Evolutionary conservation across 2,888 invertebrate species (phyloP).

Genomic region (Erebia epiphron): DNA sequence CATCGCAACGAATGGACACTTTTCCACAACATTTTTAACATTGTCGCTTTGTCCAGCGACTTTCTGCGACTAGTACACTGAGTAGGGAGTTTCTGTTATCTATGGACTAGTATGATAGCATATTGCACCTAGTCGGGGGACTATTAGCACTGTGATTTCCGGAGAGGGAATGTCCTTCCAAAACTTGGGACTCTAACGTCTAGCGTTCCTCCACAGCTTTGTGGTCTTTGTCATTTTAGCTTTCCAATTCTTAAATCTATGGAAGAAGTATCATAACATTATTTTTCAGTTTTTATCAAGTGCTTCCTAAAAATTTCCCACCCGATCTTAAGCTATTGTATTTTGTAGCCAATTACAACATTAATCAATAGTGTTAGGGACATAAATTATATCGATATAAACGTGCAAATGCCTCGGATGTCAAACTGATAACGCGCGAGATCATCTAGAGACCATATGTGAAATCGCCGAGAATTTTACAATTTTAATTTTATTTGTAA

Average conservation of each 20-base stretch:
- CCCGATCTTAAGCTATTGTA: constrained; percentile 15
- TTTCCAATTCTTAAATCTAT: neutral
- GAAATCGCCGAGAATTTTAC: constrained; percentile 80
- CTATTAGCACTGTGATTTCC: neutral
- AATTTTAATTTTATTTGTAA: constrained; percentile 83
- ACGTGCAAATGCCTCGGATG: constrained; percentile 65
- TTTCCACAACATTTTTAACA: too few relatives aligned
- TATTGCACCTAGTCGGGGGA: neutral
- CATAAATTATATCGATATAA: constrained; percentile 78
- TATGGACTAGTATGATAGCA: too few relatives aligned
- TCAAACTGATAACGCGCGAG: constrained; percentile 75
- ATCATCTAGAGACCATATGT: constrained; percentile 80
- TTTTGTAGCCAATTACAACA: constrained; percentile 67
- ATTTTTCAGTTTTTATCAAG: neutral
- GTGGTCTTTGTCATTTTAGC: neutral
- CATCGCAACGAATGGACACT: too few relatives aligned
- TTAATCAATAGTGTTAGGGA: constrained; percentile 74
- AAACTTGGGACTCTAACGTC: neutral
- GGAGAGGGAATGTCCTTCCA: neutral
- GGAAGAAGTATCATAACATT: neutral
- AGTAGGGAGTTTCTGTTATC: too few relatives aligned
- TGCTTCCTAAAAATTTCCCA: neutral
- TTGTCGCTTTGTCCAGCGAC: too few relatives aligned
- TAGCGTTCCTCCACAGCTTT: too few relatives aligned
- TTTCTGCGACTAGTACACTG: too few relatives aligned